These are phyloP conservation scores for Cliona cf. orientalis DNA, from an alignment of 37 sponge, comb jelly and placozoan genomes.

Conservation along the genomic window DNA sequence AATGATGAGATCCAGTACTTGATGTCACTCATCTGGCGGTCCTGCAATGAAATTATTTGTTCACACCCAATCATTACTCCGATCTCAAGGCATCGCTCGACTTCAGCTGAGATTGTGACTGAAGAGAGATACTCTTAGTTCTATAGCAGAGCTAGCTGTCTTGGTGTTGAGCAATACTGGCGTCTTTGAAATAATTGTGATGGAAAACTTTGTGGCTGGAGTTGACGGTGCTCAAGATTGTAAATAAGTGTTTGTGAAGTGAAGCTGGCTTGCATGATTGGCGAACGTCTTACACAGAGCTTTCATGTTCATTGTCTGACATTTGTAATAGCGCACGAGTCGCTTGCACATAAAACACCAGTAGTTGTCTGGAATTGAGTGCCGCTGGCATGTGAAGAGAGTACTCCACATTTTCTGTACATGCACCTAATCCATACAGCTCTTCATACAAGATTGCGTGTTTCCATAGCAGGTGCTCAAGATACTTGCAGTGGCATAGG, in stretches of 20 bases:
- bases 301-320: conserved; percentile 18
- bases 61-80: conserved; percentile 7
- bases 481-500: background rate
- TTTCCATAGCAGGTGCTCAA: conserved; percentile 2
- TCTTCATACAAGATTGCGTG: conserved; percentile 21
- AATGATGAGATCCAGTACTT: background rate
- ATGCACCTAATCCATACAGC: background rate
- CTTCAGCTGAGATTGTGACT: background rate
- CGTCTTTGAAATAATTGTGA: background rate
- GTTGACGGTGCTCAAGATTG: background rate
- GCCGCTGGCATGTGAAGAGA: conserved; percentile 11
- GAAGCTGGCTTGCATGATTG: conserved; percentile 10
- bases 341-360: conserved; percentile 22
- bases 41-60: background rate
- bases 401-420: conserved; percentile 24
- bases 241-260: conserved; percentile 6
- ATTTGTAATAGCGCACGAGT: conserved; percentile 5
- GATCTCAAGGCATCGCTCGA: background rate
- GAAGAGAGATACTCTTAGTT: conserved; percentile 7
- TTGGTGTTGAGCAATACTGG: background rate
- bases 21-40: background rate
- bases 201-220: background rate
- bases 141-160: background rate
- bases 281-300: conserved; percentile 22
- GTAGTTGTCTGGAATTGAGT: conserved; percentile 18